Evolutionary conservation across 2,113 vertebrate species (phyloP).

Genomic region (Sclerurus mexicanus): DNA sequence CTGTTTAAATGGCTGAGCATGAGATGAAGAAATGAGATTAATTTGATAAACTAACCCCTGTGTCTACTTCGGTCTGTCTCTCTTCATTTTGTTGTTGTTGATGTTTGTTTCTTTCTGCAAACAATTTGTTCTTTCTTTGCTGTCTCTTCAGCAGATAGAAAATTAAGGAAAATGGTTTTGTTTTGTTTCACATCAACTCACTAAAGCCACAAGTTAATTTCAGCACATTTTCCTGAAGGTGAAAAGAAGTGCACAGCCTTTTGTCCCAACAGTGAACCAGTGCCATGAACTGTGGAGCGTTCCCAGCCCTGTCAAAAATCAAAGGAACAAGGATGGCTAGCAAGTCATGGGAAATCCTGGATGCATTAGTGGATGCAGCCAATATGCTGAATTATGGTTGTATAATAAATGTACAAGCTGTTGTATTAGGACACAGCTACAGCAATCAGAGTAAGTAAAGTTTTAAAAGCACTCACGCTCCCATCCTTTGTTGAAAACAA

Average conservation of each 20-base stretch:
- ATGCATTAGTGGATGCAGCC: background rate
- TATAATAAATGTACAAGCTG: constrained; percentile 16
- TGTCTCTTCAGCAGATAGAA: background rate
- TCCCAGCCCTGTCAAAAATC: constrained; percentile 55
- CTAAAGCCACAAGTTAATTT: constrained; percentile 48
- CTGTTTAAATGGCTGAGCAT: background rate
- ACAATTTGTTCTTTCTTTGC: background rate
- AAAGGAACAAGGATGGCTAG: background rate
- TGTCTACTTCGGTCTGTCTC: background rate
- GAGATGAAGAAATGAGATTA: background rate
- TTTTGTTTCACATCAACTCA: constrained; percentile 37
- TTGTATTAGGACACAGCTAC: background rate
- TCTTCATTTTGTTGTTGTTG: background rate
- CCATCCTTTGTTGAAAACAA: background rate
- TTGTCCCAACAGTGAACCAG: constrained; percentile 9
- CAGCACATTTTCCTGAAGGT: constrained; percentile 31
- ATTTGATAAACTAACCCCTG: background rate
- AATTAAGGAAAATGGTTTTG: background rate
- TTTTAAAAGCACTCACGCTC: background rate
- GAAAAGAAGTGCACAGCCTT: constrained; percentile 28
- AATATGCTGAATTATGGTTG: constrained; percentile 4
- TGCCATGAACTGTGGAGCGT: background rate
- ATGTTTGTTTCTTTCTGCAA: background rate
- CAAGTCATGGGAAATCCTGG: background rate
- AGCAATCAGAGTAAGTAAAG: background rate